Conservation (phyloP, 2,888 invertebrate species). For the Caenorhabditis wallacei region DNA sequence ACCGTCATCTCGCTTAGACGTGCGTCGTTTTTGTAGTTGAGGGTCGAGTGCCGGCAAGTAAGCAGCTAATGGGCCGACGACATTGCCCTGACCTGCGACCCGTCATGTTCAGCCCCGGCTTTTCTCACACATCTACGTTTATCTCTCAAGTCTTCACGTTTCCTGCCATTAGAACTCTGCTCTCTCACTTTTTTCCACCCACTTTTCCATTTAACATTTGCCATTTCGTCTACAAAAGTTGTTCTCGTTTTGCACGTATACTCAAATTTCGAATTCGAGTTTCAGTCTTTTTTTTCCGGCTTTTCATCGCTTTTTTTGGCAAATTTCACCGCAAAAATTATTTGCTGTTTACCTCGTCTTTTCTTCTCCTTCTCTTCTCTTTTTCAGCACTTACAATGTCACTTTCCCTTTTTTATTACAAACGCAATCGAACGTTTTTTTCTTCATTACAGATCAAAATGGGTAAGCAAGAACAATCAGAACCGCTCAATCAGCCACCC, state of each 20-base stretch:
- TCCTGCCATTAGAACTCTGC: slow-evolving; percentile 62
- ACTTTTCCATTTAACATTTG: slow-evolving; percentile 54
- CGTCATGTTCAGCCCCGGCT: slow-evolving; percentile 31
- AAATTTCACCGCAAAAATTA: slow-evolving; percentile 20
- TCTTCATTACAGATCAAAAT: slow-evolving; percentile 32
- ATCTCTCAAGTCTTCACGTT: slow-evolving; percentile 49
- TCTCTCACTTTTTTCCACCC: slow-evolving; percentile 35
- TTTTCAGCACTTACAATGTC: slow-evolving; percentile 25
- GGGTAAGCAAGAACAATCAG: slow-evolving; percentile 61
- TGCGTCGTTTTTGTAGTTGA: slow-evolving; percentile 45
- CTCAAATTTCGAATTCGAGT: slow-evolving; percentile 1
- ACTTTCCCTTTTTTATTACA: slow-evolving; percentile 7
- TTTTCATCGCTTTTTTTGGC: neutral
- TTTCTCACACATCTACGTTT: slow-evolving; percentile 53
- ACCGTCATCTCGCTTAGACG: slow-evolving; percentile 36
- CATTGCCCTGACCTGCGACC: slow-evolving; percentile 32
- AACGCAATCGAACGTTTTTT: neutral
- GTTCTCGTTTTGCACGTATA: slow-evolving; percentile 36
- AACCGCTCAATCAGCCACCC: slow-evolving; percentile 51
- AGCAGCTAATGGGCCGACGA: slow-evolving; percentile 44
- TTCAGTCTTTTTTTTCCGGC: neutral
- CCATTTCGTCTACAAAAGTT: slow-evolving; percentile 41
- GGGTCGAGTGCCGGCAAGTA: slow-evolving; percentile 46
- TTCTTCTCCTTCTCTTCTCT: neutral
- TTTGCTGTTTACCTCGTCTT: slow-evolving; percentile 48